A percentile compares a stretch with the other conserved stretches of the same genome.
Evolutionary conservation across 2,797 vertebrate genomes (phyloP).

Genomic region (Pangasius djambal): DNA sequence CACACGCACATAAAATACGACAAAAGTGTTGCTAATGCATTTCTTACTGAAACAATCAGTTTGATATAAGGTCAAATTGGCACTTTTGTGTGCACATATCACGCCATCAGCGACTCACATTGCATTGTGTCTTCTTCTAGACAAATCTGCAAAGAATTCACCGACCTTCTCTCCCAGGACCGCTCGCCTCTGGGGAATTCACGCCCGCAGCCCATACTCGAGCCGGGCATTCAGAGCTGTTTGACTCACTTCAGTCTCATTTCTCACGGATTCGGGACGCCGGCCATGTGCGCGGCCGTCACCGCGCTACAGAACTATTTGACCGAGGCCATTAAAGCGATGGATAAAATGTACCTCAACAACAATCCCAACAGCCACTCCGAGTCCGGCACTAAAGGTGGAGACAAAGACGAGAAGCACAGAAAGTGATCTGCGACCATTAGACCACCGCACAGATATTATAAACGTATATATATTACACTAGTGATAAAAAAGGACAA

Average conservation of each 20-base stretch:
- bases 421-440: slow-evolving; percentile 84
- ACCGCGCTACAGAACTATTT: slow-evolving; percentile 99
- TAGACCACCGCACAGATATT: slow-evolving; percentile 61
- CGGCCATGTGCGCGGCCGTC: slow-evolving; percentile 94
- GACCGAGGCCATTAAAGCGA: slow-evolving; percentile 99
- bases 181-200: slow-evolving; percentile 98
- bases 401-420: slow-evolving; percentile 99
- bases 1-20: slow-evolving; percentile 19
- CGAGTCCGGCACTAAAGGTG: slow-evolving; percentile 94
- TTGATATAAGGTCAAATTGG: slow-evolving; percentile 47
- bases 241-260: slow-evolving; percentile 99
- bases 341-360: slow-evolving; percentile 99
- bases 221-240: slow-evolving; percentile 99
- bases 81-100: slow-evolving; percentile 21
- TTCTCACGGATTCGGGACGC: slow-evolving; percentile 98
- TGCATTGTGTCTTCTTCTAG: slow-evolving; percentile 73
- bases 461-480: slow-evolving; percentile 78
- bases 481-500: slow-evolving; percentile 74
- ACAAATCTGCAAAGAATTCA: slow-evolving; percentile 99
- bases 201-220: slow-evolving; percentile 95
- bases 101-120: slow-evolving; percentile 53
- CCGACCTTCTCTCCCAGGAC: slow-evolving; percentile 99
- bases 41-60: slow-evolving; percentile 42
- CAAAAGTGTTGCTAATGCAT: slow-evolving; percentile 36
- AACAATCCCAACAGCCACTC: slow-evolving; percentile 97